phyloP scores from a whole-genome alignment of 2,113 vertebrate genomes.

The Melanerpes formicivorus region DNA sequence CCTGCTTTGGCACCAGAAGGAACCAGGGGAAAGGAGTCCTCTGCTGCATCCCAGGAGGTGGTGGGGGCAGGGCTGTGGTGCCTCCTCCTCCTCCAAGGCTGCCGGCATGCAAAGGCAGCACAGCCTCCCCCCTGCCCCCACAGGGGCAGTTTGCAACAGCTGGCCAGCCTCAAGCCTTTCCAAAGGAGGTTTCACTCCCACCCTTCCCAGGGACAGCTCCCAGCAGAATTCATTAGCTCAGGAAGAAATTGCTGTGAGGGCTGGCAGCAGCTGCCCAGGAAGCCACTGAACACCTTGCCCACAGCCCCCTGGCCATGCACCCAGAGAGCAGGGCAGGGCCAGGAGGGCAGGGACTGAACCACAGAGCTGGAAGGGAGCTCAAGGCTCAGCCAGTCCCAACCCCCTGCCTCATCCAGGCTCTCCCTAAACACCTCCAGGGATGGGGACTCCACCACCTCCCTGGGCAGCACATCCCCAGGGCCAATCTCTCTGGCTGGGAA shows the following conservation, averaged over 20 bases:
- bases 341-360: not conserved
- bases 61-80: accelerated
- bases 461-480: no score
- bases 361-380: no score
- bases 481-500: no score
- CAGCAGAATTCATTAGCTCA: conserved; percentile 1
- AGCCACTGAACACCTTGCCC: not conserved
- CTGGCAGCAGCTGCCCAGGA: not conserved
- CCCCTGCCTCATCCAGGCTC: no score
- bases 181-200: not conserved
- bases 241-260: not conserved
- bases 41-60: not conserved
- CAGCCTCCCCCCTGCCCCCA: not conserved
- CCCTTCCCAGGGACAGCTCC: not conserved
- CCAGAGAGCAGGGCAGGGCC: not conserved
- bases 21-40: not conserved
- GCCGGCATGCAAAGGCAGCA: not conserved
- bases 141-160: not conserved
- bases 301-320: not conserved
- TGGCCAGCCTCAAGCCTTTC: not conserved
- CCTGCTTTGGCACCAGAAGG: not conserved
- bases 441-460: no score
- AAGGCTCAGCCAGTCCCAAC: no score
- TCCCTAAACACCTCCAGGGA: no score
- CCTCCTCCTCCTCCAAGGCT: not conserved